Conservation (phyloP, 2,888 invertebrate genomes). For the Sarcophaga variegata region DNA sequence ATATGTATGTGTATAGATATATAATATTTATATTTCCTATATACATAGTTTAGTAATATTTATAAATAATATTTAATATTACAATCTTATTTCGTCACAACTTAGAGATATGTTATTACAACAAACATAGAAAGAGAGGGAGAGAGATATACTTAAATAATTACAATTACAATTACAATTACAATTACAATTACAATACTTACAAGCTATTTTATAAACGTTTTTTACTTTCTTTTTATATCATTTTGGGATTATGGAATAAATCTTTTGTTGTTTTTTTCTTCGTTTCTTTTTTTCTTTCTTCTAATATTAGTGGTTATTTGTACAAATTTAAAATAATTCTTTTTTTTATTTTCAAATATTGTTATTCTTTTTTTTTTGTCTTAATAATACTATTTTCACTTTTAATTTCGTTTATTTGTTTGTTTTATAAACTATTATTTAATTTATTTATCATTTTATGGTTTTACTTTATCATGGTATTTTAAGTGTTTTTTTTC, state of each 20-base stretch:
- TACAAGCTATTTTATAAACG: constrained; percentile 9
- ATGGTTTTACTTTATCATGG: constrained; percentile 2
- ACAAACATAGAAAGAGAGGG: constrained; percentile 47
- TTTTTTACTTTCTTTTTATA: constrained; percentile 1
- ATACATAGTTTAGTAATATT: constrained; percentile 28
- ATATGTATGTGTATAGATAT: background rate
- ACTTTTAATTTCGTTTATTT: background rate
- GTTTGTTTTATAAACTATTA: constrained; percentile 45
- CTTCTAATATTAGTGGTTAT: background rate
- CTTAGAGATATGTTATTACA: constrained; percentile 66
- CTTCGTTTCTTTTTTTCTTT: constrained; percentile 1
- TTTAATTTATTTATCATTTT: constrained; percentile 36
- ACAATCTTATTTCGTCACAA: constrained; percentile 61
- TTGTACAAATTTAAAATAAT: constrained; percentile 60
- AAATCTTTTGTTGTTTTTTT: constrained; percentile 13
- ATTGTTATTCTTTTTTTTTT: background rate
- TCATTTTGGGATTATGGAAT: background rate
- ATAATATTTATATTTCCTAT: constrained; percentile 31
- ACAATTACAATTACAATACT: constrained; percentile 23
- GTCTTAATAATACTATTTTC: background rate
- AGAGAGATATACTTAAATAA: constrained; percentile 53
- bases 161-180: constrained; percentile 3
- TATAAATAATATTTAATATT: constrained; percentile 42
- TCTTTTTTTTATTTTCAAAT: background rate
- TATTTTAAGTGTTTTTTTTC: background rate